Evolutionary conservation across 2,797 vertebrate genomes (phyloP).

Genomic region (Helarctos malayanus): DNA sequence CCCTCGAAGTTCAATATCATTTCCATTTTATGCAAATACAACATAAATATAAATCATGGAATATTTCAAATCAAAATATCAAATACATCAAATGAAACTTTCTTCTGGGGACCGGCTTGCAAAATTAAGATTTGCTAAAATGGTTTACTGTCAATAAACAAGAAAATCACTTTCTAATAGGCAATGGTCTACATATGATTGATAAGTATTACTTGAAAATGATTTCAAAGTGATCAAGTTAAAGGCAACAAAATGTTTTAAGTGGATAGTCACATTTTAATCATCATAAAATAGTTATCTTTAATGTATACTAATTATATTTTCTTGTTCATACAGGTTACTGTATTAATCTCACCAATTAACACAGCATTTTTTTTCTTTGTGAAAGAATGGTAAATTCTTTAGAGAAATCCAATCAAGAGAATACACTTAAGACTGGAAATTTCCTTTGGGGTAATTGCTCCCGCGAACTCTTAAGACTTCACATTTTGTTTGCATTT

Average conservation of each 20-base stretch:
- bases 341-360: background rate
- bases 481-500: conserved; percentile 42
- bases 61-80: background rate
- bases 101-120: background rate
- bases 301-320: background rate
- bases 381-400: background rate
- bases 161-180: conserved; percentile 42
- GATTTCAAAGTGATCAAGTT: conserved; percentile 27
- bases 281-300: background rate
- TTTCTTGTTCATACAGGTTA: conserved; percentile 7
- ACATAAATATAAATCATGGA: conserved; percentile 27
- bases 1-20: background rate
- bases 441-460: conserved; percentile 18
- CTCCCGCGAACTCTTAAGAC: conserved; percentile 14
- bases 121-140: conserved; percentile 51
- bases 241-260: conserved; percentile 28
- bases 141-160: conserved; percentile 46
- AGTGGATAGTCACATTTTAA: conserved; percentile 30
- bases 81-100: background rate
- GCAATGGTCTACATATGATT: conserved; percentile 22
- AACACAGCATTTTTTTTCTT: background rate
- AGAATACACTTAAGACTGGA: background rate
- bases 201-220: conserved; percentile 37
- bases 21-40: conserved; percentile 47
- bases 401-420: conserved; percentile 26